phyloP scores from a whole-genome alignment of 1,140 invertebrate species.

The Conus ventricosus region DNA sequence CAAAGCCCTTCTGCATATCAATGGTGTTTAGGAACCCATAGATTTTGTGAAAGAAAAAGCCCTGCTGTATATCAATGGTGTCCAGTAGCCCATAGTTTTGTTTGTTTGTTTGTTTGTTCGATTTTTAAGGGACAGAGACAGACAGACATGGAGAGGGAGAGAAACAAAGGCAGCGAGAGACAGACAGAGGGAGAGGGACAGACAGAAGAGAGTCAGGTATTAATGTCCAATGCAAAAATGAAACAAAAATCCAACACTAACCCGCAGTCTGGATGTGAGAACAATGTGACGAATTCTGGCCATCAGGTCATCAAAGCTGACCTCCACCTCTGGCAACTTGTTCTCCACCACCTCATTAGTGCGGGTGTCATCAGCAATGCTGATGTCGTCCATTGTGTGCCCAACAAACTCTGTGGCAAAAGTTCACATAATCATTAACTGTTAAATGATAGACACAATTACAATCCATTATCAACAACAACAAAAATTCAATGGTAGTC shows the following conservation, averaged over 20 bases:
- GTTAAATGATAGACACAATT: background rate
- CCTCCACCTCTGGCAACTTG: conserved; percentile 53
- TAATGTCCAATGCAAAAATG: background rate
- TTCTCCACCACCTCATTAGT: conserved; percentile 57
- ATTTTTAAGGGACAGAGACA: background rate
- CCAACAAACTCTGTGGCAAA: conserved; percentile 70
- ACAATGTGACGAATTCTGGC: conserved; percentile 71
- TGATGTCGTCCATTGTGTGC: conserved; percentile 69
- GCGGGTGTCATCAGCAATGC: conserved; percentile 54
- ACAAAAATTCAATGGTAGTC: background rate
- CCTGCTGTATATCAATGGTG: no score
- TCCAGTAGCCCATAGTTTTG: no score
- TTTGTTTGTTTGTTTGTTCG: no score
- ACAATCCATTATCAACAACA: background rate
- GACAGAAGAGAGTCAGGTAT: background rate
- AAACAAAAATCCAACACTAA: conserved; percentile 45
- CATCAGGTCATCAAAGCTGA: conserved; percentile 72
- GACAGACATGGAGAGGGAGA: background rate
- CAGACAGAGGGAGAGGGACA: background rate
- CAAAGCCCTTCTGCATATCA: no score
- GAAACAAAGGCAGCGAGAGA: background rate
- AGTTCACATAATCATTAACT: background rate
- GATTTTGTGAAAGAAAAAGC: no score
- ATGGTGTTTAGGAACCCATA: no score
- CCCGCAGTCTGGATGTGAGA: conserved; percentile 70